These are phyloP conservation scores for Andrena minutula DNA, from an alignment of 2,888 invertebrate species.

Conservation along the genomic window DNA sequence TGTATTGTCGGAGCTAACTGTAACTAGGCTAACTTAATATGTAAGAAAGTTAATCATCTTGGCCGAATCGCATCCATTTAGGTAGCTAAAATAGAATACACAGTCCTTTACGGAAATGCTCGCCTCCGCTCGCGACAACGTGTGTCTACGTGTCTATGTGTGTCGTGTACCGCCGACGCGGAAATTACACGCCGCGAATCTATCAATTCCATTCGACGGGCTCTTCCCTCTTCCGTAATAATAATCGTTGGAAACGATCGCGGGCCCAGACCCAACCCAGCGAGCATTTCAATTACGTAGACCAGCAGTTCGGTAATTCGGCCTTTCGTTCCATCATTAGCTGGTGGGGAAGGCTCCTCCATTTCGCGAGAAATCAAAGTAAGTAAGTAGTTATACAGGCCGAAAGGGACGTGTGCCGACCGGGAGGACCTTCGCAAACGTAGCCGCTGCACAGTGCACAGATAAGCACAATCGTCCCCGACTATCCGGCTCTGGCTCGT, in stretches of 20 bases:
- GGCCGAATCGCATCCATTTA: background rate
- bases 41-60: too few relatives aligned
- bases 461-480: conserved; percentile 38
- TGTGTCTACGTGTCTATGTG: too few relatives aligned
- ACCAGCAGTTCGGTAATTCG: conserved; percentile 4
- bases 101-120: conserved; percentile 21
- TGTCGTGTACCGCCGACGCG: conserved; percentile 56
- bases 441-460: conserved; percentile 8
- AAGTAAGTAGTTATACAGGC: too few relatives aligned
- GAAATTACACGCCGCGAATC: conserved; percentile 61
- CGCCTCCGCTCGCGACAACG: conserved; percentile 15
- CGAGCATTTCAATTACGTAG: conserved; percentile 9
- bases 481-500: conserved; percentile 29
- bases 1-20: too few relatives aligned
- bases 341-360: background rate
- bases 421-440: background rate
- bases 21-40: too few relatives aligned
- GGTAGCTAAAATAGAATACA: too few relatives aligned
- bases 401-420: background rate
- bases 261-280: background rate
- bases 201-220: conserved; percentile 48
- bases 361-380: conserved; percentile 49
- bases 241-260: conserved; percentile 27
- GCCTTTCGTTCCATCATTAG: background rate
- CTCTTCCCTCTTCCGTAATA: conserved; percentile 54